These are phyloP conservation scores for Bufo bufo DNA, from an alignment of 2,113 vertebrate species.

Conservation along the genomic window DNA sequence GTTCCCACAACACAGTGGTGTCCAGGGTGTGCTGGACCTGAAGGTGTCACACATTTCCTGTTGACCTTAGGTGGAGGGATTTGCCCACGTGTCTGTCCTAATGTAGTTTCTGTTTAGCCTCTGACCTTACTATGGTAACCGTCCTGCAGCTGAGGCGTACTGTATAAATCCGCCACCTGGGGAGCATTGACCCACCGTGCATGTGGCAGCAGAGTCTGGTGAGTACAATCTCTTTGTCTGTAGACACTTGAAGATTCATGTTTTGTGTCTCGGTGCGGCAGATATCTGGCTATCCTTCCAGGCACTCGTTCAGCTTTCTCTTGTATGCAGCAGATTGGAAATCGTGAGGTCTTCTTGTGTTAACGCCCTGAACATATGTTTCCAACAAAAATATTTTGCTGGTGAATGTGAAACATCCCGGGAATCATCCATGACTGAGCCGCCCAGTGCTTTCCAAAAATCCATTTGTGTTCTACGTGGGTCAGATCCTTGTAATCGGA, in stretches of 20 bases:
- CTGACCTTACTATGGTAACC: conserved; percentile 41
- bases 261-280: background rate
- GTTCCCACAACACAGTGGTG: too few relatives aligned
- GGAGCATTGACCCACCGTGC: background rate
- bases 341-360: conserved; percentile 21
- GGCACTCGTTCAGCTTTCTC: background rate
- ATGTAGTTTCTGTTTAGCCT: background rate
- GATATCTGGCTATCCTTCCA: background rate
- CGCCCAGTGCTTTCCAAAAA: background rate
- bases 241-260: background rate
- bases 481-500: too few relatives aligned
- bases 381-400: conserved; percentile 28
- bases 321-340: conserved; percentile 30
- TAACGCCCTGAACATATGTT: conserved; percentile 50
- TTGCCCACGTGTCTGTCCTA: background rate
- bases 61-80: background rate
- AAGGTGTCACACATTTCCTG: background rate
- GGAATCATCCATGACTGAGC: background rate
- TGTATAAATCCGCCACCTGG: background rate
- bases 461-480: too few relatives aligned
- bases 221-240: background rate
- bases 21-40: background rate
- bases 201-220: background rate
- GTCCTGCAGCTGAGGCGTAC: conserved; percentile 3
- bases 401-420: conserved; percentile 8